Base-by-base conservation (phyloP, 2,113 vertebrate genomes). In the Junco hyemalis region DNA sequence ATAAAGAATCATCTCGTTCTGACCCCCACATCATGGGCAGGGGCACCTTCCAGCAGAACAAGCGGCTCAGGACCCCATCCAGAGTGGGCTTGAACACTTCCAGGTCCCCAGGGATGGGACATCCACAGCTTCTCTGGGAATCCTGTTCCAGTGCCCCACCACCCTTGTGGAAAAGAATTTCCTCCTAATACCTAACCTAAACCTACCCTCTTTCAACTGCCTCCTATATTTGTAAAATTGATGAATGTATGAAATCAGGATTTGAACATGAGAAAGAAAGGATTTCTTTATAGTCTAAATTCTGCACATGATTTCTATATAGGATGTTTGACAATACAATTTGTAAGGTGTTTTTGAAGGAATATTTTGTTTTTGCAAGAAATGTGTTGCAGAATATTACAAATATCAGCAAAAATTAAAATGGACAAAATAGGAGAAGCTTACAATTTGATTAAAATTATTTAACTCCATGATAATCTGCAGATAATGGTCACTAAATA, bases 11-110 rank as follows among this genome's bases (percentile, higher is more conserved):
- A 61, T 21, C 31, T 35, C 2, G 0, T 61, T 68, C 19, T 19
- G 61, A 2, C 1, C 11, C 10, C 28, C 26, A 4, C 33, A 16
- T 17, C 4, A 1, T 12, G 11, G 19, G 15, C 35, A 54, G 35
- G 12, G 47, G 16, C n/a, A 54, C 15, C 14, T 72, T 40, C 45
- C 31, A 35, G n/a, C 5, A 20, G 45, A 59, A 24, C 17, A 42
- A 28, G 53, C 8, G 35, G 10, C 45, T 66, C 53, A 59, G 38
- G 29, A 31, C 5, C 33, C 24, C 24, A 14, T 42, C 25, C 53
- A 73, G 19, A 6, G 4, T 33, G 6, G 31, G 15, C 40, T 68
- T 48, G 26, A 25, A 26, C 44, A 33, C 13, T 54, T 28, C 40
- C 53, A 35, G 57, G 57, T 59, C n/a, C 14, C 57, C 57, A 61